These are phyloP conservation scores for Ranitomeya imitator DNA, from an alignment of 2,113 vertebrate species.

Conservation along the genomic window DNA sequence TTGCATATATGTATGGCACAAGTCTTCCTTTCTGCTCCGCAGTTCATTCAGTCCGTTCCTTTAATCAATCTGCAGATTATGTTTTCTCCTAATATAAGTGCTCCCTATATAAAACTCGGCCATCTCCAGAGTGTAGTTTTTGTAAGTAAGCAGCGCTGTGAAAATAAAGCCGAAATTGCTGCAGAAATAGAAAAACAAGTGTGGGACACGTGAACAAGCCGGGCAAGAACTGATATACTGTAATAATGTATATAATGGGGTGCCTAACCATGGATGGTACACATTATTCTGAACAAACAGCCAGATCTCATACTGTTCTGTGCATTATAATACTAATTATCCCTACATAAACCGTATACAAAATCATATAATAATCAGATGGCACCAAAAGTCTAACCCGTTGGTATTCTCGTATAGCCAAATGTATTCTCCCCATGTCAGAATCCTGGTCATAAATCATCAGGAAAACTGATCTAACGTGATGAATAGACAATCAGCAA, in stretches of 20 bases:
- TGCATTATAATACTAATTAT: not conserved
- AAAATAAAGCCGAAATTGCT: not conserved
- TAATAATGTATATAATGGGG: not conserved
- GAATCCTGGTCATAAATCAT: not conserved
- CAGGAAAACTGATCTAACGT: no score
- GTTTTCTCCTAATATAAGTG: not conserved
- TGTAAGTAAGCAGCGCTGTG: not conserved
- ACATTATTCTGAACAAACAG: not conserved
- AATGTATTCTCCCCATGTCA: not conserved
- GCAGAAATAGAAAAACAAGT: not conserved
- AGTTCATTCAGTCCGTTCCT: conserved; percentile 4
- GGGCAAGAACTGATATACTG: not conserved
- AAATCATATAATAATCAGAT: not conserved
- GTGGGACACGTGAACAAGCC: not conserved
- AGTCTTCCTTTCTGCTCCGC: conserved; percentile 16
- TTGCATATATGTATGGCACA: not conserved
- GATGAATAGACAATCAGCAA: no score
- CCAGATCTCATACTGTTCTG: not conserved
- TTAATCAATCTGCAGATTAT: not conserved
- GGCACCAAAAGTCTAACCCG: not conserved
- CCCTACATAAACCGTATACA: not conserved
- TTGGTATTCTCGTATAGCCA: not conserved
- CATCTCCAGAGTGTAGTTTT: not conserved
- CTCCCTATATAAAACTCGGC: conserved; percentile 24
- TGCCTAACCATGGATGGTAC: not conserved